Conservation (phyloP, 2,113 vertebrate species). For the Machaerirhynchus nigripectus region DNA sequence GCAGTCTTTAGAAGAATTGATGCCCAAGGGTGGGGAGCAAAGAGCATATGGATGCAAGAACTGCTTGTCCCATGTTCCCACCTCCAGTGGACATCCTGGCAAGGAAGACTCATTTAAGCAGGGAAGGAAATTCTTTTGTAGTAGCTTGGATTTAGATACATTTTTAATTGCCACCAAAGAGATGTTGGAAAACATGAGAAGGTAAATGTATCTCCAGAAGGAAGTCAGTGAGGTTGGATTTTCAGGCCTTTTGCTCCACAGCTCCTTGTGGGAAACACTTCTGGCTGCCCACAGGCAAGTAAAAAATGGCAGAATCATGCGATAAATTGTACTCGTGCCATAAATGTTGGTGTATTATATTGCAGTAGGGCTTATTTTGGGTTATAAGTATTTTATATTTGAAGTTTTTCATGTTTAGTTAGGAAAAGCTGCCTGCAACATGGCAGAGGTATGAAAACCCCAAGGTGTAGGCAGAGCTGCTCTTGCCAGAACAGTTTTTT, state of each 20-base stretch:
- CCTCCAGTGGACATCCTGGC: not conserved
- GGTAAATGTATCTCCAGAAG: not conserved
- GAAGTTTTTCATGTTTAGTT: not conserved
- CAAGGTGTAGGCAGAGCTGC: not conserved
- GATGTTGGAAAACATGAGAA: not conserved
- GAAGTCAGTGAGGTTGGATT: not conserved
- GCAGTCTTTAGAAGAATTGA: not conserved
- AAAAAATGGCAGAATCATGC: not conserved
- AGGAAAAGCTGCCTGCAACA: not conserved
- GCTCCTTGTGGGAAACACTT: not conserved
- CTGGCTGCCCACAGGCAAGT: not conserved
- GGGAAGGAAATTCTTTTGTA: not conserved
- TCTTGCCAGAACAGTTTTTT: not conserved
- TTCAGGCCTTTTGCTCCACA: not conserved
- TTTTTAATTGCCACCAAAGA: not conserved
- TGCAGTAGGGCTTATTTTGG: not conserved
- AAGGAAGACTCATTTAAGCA: not conserved
- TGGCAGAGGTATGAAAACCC: not conserved
- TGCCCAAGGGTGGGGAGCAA: not conserved
- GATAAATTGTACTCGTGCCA: not conserved
- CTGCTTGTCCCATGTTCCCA: not conserved
- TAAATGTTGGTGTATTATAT: not conserved
- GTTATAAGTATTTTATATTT: not conserved
- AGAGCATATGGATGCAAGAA: fast-evolving
- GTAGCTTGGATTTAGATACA: not conserved